Conservation (phyloP, 2,113 vertebrate genomes). For the Meles meles region DNA sequence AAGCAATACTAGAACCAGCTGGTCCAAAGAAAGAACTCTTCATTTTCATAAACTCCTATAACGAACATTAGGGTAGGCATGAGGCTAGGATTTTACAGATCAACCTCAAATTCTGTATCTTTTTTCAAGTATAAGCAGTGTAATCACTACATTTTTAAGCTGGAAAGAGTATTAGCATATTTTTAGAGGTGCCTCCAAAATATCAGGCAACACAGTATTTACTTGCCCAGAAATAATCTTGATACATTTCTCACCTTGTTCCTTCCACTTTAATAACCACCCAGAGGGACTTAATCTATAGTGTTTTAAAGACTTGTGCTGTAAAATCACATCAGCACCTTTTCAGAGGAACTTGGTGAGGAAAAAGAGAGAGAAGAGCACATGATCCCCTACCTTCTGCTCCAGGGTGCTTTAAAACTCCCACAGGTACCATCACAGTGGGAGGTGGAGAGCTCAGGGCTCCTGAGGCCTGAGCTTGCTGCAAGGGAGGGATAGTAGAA, state of each 20-base stretch:
- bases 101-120: slow-evolving; percentile 28
- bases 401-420: slow-evolving; percentile 95
- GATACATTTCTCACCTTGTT: slow-evolving; percentile 61
- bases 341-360: slow-evolving; percentile 64
- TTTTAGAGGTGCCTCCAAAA: slow-evolving; percentile 54
- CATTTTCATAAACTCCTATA: slow-evolving; percentile 8
- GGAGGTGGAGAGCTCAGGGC: slow-evolving; percentile 96
- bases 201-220: slow-evolving; percentile 35
- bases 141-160: slow-evolving; percentile 19
- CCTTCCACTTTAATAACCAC: slow-evolving; percentile 56
- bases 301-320: slow-evolving; percentile 53
- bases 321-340: slow-evolving; percentile 57
- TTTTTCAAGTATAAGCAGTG: slow-evolving; percentile 24
- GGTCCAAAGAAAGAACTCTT: slow-evolving; percentile 41
- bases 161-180: slow-evolving; percentile 26
- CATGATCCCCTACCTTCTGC: slow-evolving; percentile 87
- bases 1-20: slow-evolving; percentile 24
- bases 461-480: slow-evolving; percentile 98
- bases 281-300: slow-evolving; percentile 41
- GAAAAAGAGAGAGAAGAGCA: slow-evolving; percentile 70
- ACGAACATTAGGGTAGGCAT: slow-evolving; percentile 22
- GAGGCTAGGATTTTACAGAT: slow-evolving; percentile 20
- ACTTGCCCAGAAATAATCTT: slow-evolving; percentile 56
- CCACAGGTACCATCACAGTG: slow-evolving; percentile 99
- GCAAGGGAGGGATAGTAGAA: slow-evolving; percentile 98